Conservation (phyloP, 2,113 vertebrate genomes). For the Sinosuthora webbiana region DNA sequence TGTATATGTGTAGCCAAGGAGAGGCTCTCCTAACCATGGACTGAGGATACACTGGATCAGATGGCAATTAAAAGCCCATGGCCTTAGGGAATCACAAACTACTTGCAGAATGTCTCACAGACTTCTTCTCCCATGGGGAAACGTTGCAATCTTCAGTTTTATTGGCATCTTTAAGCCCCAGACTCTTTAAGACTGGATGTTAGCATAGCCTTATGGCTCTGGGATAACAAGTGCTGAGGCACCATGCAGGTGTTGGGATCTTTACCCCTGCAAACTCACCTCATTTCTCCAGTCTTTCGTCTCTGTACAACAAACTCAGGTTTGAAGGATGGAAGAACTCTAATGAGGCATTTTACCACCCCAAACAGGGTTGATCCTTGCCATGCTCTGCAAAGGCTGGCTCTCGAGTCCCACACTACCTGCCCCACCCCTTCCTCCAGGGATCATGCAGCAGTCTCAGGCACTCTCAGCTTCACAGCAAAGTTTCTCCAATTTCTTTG, state of each 20-base stretch:
- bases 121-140: neutral
- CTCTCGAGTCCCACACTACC: fast-evolving
- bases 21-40: neutral
- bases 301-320: neutral
- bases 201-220: neutral
- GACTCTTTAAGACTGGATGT: neutral
- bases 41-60: neutral
- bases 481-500: constrained; percentile 3
- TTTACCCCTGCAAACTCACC: neutral
- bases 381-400: fast-evolving
- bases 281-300: neutral
- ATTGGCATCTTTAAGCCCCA: neutral
- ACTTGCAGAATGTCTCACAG: neutral
- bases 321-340: neutral
- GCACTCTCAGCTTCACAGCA: fast-evolving
- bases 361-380: fast-evolving
- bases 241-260: neutral
- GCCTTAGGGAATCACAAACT: neutral
- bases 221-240: fast-evolving
- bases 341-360: neutral
- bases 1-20: neutral
- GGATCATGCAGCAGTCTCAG: neutral
- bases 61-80: neutral
- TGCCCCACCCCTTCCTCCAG: neutral
- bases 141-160: neutral